phyloP scores from a whole-genome alignment of 2,113 vertebrate species.

The Equus quagga region DNA sequence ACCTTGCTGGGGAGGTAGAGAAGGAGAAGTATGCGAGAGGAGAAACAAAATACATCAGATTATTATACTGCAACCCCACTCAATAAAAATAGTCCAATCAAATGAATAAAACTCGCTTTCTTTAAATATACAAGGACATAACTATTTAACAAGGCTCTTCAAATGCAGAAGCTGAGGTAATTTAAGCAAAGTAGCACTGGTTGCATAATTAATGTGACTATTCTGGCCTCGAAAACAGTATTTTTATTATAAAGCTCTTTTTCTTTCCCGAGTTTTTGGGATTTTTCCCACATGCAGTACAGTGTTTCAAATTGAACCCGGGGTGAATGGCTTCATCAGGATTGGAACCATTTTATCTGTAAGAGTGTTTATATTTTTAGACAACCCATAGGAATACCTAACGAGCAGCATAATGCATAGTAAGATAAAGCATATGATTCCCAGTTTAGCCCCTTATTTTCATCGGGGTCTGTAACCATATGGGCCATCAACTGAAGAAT shows the following conservation, averaged over 20 bases:
- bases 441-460: constrained; percentile 16
- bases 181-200: constrained; percentile 53
- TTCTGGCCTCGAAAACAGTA: constrained; percentile 54
- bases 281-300: neutral
- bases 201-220: constrained; percentile 65
- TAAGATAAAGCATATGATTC: neutral
- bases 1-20: neutral
- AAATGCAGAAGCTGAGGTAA: constrained; percentile 56
- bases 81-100: constrained; percentile 59
- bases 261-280: neutral
- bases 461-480: constrained; percentile 48
- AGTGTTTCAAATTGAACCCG: constrained; percentile 30
- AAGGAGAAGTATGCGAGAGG: neutral
- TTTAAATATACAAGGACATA: constrained; percentile 44
- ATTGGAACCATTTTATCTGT: constrained; percentile 35
- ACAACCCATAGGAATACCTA: constrained; percentile 28
- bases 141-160: constrained; percentile 61
- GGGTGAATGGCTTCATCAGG: constrained; percentile 24
- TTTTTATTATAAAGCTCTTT: constrained; percentile 63
- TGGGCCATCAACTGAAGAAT: constrained; percentile 54
- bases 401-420: neutral
- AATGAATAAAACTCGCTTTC: constrained; percentile 59
- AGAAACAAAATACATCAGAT: neutral
- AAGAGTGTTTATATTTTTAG: constrained; percentile 40
- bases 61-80: constrained; percentile 11